phyloP scores from a whole-genome alignment of 2,797 vertebrate species.

The Epinephelus malabaricus region DNA sequence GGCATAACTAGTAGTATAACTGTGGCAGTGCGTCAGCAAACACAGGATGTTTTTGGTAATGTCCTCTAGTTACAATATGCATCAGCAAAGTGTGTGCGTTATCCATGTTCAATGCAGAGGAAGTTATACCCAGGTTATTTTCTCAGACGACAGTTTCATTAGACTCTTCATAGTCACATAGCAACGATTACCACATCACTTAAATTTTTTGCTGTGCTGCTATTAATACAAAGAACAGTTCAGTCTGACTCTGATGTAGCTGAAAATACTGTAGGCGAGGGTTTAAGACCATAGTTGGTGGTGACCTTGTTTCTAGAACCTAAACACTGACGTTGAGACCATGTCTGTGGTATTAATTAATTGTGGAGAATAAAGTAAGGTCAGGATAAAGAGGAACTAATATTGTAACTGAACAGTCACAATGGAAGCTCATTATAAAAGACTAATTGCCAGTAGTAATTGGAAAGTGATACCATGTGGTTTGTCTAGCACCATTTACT shows the following conservation, averaged over 20 bases:
- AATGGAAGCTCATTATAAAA: neutral
- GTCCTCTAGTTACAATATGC: neutral
- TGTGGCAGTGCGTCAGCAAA: neutral
- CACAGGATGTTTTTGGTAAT: neutral
- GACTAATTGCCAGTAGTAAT: neutral
- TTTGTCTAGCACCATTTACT: neutral
- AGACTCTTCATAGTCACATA: neutral
- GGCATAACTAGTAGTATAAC: neutral
- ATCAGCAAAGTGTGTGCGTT: neutral
- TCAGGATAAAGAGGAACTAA: slow-evolving; percentile 3
- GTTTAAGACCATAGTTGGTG: neutral
- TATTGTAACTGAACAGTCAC: neutral
- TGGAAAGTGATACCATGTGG: neutral
- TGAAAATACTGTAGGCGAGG: neutral
- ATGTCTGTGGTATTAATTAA: slow-evolving; percentile 1
- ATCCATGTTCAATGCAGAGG: neutral
- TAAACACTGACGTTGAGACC: neutral
- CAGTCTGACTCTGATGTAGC: neutral
- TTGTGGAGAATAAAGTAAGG: slow-evolving; percentile 7
- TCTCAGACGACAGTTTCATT: slow-evolving; percentile 3
- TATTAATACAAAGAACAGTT: slow-evolving; percentile 1
- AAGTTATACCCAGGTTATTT: neutral
- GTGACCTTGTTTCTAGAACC: neutral
- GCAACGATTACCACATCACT: neutral
- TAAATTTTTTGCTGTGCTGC: neutral